phyloP scores from a whole-genome alignment of 2,797 vertebrate genomes.

The Yasuhikotakia modesta region DNA sequence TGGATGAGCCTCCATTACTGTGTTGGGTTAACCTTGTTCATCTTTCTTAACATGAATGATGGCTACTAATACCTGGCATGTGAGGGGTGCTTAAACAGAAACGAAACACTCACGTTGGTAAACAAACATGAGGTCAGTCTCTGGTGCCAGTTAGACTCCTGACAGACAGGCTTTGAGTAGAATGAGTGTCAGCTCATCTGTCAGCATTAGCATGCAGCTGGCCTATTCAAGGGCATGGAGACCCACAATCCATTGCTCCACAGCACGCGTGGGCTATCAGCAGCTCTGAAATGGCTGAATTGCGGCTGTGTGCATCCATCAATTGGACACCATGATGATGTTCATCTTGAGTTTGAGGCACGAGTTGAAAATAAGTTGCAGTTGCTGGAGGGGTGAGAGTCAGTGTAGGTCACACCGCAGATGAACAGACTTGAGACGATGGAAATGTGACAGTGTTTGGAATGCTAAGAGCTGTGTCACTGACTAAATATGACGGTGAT shows the following conservation, averaged over 20 bases:
- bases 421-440: neutral
- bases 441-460: constrained; percentile 7
- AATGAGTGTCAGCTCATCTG: constrained; percentile 52
- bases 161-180: constrained; percentile 35
- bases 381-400: constrained; percentile 1
- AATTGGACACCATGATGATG: constrained; percentile 38
- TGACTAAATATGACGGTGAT: neutral
- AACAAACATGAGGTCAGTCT: constrained; percentile 32
- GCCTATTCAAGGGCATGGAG: constrained; percentile 52
- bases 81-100: neutral
- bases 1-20: no score
- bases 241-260: constrained; percentile 32
- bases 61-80: constrained; percentile 3
- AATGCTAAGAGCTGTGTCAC: neutral
- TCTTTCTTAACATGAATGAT: constrained; percentile 18
- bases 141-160: constrained; percentile 20
- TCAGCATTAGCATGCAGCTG: constrained; percentile 54
- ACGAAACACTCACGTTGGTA: constrained; percentile 24
- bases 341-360: constrained; percentile 21
- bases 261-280: constrained; percentile 44
- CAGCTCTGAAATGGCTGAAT: constrained; percentile 42
- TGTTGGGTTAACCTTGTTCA: neutral
- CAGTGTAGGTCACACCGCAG: neutral
- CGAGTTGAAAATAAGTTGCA: constrained; percentile 11
- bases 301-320: constrained; percentile 53